Percentiles rank a stretch among this genome's conserved stretches.
phyloP scores from a whole-genome alignment of 2,797 vertebrate genomes.

The Aeoliscus strigatus region DNA sequence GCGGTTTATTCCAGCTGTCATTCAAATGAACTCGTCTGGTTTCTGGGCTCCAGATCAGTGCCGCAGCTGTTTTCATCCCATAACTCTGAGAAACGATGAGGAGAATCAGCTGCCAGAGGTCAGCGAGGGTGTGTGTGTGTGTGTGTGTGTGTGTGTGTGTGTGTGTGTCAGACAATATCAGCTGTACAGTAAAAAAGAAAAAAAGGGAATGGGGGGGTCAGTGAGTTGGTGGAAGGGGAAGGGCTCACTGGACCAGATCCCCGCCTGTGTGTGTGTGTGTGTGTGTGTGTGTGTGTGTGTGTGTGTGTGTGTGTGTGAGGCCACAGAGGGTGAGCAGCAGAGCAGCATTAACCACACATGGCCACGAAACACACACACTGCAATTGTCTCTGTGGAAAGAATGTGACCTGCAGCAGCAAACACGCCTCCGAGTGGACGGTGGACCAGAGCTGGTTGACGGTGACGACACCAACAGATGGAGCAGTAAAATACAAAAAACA shows the following conservation, averaged over 20 bases:
- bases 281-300: no score
- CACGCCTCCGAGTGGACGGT: slow-evolving; percentile 14
- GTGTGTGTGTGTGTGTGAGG: slow-evolving; percentile 11
- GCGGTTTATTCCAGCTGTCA: slow-evolving; percentile 8
- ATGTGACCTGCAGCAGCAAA: slow-evolving; percentile 48
- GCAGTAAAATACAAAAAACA: no score
- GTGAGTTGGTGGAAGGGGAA: slow-evolving; percentile 32
- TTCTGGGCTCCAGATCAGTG: slow-evolving; percentile 35
- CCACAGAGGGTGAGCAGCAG: slow-evolving; percentile 28
- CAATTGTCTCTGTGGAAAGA: slow-evolving; percentile 47
- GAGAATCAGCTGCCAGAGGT: slow-evolving; percentile 45
- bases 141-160: slow-evolving; percentile 27
- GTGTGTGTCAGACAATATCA: slow-evolving; percentile 31
- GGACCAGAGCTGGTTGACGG: background rate
- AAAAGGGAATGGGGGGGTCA: no score
- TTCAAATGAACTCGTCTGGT: slow-evolving; percentile 28
- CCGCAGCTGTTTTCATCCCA: slow-evolving; percentile 53
- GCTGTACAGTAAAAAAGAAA: slow-evolving; percentile 45
- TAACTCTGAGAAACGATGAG: slow-evolving; percentile 38
- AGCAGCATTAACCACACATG: slow-evolving; percentile 32
- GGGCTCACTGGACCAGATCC: no score
- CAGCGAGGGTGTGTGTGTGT: no score
- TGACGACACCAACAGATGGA: no score
- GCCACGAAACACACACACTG: slow-evolving; percentile 26
- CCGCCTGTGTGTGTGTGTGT: no score